Conservation (phyloP, 2,888 invertebrate genomes). For the Athrips mouffetella region DNA sequence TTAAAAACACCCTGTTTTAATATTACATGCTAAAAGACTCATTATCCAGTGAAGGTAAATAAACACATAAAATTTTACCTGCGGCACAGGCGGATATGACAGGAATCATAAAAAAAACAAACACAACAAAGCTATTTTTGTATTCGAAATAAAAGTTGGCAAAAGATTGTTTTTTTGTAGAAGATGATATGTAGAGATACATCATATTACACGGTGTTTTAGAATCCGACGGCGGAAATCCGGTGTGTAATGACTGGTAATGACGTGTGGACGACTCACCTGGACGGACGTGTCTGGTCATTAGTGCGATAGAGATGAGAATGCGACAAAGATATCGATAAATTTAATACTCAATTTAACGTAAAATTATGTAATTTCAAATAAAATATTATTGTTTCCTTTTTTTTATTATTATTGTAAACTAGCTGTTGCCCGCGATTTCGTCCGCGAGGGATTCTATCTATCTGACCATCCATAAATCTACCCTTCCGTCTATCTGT, state of each 20-base stretch:
- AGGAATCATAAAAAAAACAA: slow-evolving; percentile 1
- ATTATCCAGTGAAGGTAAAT: slow-evolving; percentile 1
- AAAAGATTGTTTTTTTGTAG: neutral
- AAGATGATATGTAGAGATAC: slow-evolving; percentile 14
- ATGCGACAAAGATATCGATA: neutral
- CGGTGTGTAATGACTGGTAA: slow-evolving; percentile 59
- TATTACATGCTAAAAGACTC: too few relatives aligned
- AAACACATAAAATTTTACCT: slow-evolving; percentile 1
- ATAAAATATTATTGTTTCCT: too few relatives aligned
- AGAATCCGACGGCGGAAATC: slow-evolving; percentile 60
- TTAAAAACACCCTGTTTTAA: too few relatives aligned
- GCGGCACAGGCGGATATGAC: slow-evolving; percentile 2
- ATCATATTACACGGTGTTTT: slow-evolving; percentile 60
- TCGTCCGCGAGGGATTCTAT: too few relatives aligned
- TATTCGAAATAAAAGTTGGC: slow-evolving; percentile 3
- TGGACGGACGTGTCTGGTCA: slow-evolving; percentile 51
- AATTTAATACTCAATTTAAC: too few relatives aligned
- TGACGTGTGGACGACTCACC: slow-evolving; percentile 72
- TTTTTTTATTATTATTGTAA: too few relatives aligned
- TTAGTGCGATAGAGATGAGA: slow-evolving; percentile 44
- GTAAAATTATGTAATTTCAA: too few relatives aligned
- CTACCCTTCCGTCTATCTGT: too few relatives aligned
- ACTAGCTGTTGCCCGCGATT: too few relatives aligned
- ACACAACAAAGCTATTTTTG: neutral
- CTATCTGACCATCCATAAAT: too few relatives aligned